Conservation (phyloP, 2,113 vertebrate species). For the Stegostoma tigrinum region DNA sequence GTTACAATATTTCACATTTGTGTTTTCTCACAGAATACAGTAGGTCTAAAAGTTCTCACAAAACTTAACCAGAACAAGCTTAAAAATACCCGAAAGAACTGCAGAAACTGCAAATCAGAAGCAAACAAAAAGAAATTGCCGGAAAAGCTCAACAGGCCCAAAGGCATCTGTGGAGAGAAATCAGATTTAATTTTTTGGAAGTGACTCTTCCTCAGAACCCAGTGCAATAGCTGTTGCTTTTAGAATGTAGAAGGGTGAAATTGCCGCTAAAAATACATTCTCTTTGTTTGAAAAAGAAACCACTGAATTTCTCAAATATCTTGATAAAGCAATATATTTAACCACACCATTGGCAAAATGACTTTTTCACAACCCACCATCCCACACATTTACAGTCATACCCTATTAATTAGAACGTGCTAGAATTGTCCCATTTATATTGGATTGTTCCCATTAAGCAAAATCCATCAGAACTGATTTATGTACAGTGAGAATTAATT, state of each 20-base stretch:
- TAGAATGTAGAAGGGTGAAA: neutral
- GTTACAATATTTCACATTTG: neutral
- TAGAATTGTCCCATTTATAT: conserved; percentile 32
- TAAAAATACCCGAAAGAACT: too few relatives aligned
- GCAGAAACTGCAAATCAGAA: too few relatives aligned
- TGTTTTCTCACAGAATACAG: neutral
- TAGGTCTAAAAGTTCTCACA: neutral
- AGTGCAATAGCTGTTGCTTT: neutral
- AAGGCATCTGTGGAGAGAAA: too few relatives aligned
- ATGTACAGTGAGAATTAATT: conserved; percentile 30
- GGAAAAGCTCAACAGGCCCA: too few relatives aligned
- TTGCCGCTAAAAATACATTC: neutral
- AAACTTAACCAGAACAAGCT: neutral
- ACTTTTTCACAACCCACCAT: neutral
- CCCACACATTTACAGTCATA: conserved; percentile 10
- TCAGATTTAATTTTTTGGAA: too few relatives aligned
- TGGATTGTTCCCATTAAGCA: conserved; percentile 36
- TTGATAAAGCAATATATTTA: neutral
- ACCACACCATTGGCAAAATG: neutral
- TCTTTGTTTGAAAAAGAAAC: neutral
- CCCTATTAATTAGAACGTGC: conserved; percentile 30
- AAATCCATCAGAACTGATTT: conserved; percentile 36
- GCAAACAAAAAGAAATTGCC: too few relatives aligned
- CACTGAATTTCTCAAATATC: neutral
- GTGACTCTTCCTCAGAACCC: too few relatives aligned